Base-by-base conservation (phyloP, 2,888 invertebrate species). In the Bruchidius siliquastri region DNA sequence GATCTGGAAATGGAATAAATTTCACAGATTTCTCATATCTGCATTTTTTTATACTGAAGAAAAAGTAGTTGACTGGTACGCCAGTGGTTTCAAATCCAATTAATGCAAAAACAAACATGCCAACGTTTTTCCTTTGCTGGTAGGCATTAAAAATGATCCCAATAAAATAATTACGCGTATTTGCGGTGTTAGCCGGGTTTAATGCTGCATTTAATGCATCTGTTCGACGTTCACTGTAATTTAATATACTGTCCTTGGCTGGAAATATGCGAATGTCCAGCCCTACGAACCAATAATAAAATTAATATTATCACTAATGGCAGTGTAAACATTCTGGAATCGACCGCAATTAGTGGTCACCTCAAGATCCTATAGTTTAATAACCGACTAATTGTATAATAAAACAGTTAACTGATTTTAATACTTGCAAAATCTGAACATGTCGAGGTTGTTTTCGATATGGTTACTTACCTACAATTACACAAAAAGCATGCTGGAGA, bases 241-340 rank as follows among this genome's bases (percentile, higher is more conserved):
- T 49, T 49, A 49, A 49, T 49, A 49, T 49, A 49, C 1, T 49
- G 49, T 49, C 49, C 49, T 49, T 49, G 49, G 49, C 49, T 13
- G 49, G 49, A 8, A 49, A 49, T 49, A 49, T 18, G 8, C 49
- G 49, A 49, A 13, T 49, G 49, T 13, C 49, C 49, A 69, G 69
- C 26, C 69, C 69, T 69, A 69, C 20, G 22, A 26, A 26, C 69
- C 69, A 26, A 26, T 69, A 69, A 69, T 69, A 69, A 69, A 69
- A 69, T 69, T 69, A 69, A 69, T 26, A 69, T 21, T 69, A 69
- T 69, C 69, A 26, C 69, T 69, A 69, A 69, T 69, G 69, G 20
- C 69, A 69, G 22, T 22, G 69, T 69, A 69, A 69, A 69, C 21
- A 69, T 69, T 69, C 21, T 21, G 26, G 26, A 26, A 69, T 69